Evolutionary conservation across 2,113 vertebrate species (phyloP), one percentile per base, ranked within the genome.

Genomic region (Nettapus auritus): DNA sequence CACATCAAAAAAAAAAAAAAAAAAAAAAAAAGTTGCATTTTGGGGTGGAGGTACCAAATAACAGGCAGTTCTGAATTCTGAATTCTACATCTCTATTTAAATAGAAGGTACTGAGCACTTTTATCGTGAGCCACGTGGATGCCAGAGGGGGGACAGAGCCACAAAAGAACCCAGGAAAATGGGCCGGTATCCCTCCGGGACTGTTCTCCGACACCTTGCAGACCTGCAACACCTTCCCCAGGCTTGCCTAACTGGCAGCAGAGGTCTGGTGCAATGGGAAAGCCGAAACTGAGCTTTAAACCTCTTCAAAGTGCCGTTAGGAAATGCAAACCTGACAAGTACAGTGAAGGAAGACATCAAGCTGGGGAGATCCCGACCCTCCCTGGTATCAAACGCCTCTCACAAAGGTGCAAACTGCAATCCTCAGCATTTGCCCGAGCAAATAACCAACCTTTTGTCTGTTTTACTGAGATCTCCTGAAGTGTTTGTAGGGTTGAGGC

Each of bases 161-260:
- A 70, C 8, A 40, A 38, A 60, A 53, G 8, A 14, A 70, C 13
- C 42, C 21, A 50, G 29, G 46, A 77, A 69, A 90, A 74, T 14
- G 23, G 33, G 48, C 21, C 13, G 0, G 0, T 36, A 12, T 6
- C 9, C 21, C 26, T 34, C 25, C 42, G 3, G 20, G 52, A 44
- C 40, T 52, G 34, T 20, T 36, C 36, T 75, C 46, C 40, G 50
- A 3, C 26, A 18, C 1, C 23, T 26, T 19, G 63, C 8, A 82
- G 40, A 34, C 52, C 36, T 59, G 18, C 21, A 84, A 59, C 0
- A 0, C 5, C 64, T 34, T 19, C 21, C 25, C 8, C 46, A 36
- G 57, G 38, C 44, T 88, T 64, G 18, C 7, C 36, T 64, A 74
- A 34, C 26, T 70, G 26, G 44, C 46, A 82, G 44, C 11, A 64